Base-by-base conservation (phyloP, 2,888 invertebrate species). In the Coecobrya sp. region DNA sequence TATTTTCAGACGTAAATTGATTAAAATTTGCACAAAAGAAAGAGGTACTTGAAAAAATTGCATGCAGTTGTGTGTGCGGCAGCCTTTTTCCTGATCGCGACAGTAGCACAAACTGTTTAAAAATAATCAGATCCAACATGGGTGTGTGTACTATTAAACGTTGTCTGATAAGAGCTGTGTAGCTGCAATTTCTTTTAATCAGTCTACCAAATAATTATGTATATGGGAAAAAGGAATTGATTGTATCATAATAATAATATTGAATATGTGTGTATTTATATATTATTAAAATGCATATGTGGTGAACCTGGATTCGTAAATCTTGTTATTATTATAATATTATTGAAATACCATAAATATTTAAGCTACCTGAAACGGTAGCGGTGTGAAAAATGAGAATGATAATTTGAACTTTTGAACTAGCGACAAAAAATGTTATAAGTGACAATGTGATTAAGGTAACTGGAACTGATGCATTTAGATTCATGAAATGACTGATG, bases 331-430 rank as follows among this genome's bases (percentile, higher is more conserved):
- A 42, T 42, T 73, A n/a, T n/a, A 84, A 84, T 25, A 84, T 84
- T 84, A 84, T 42, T 62, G 65, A 84, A 84, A 84, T 84, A 84
- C 84, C 84, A 84, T 84, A 84, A 84, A 87, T 87, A 49, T 81
- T 62, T 68, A 22, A 65, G 52, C 88, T 16, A 89, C 70, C 86
- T 36, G 19, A 22, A 65, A 30, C 16, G 65, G 86, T 45, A 36
- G 65, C 42, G 45, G 79, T 86, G 79, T 86, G 86, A 86, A 86
- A 65, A 82, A 70, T 81, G 90, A 91, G 90, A 91, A 86, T 91
- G 84, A 68, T 55, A 49, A 86, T 91, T 91, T 91, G 90, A 91
- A 91, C 90, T 86, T 91, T 91, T 91, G 91, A 91, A 91, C 91
- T 91, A 86, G 81, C 42, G 79, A 79, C 86, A 84, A 70, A 76